Conservation (phyloP, 2,113 vertebrate genomes). For the Taurulus bubalis region DNA sequence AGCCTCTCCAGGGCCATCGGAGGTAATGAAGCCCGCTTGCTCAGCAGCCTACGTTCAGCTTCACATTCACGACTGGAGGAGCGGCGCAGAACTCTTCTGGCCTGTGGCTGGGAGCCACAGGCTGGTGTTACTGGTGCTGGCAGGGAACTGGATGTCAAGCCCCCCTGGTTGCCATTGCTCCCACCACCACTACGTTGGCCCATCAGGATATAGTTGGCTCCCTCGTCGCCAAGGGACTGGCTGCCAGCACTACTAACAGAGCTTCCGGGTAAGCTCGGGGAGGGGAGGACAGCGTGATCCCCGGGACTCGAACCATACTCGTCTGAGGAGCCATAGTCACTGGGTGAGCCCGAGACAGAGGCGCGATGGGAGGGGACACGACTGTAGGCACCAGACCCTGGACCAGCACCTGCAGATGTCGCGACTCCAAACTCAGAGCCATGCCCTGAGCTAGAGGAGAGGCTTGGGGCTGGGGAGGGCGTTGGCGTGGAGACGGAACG, state of each 20-base stretch:
- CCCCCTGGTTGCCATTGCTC: constrained; percentile 47
- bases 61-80: constrained; percentile 83
- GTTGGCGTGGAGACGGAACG: constrained; percentile 83
- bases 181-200: constrained; percentile 59
- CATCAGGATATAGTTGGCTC: constrained; percentile 86
- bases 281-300: constrained; percentile 75
- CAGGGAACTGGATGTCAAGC: constrained; percentile 58
- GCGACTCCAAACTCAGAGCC: constrained; percentile 78
- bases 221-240: constrained; percentile 74
- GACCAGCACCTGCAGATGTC: constrained; percentile 46
- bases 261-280: constrained; percentile 69
- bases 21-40: constrained; percentile 83
- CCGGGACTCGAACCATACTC: constrained; percentile 86
- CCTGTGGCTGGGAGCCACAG: constrained; percentile 66
- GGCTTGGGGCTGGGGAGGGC: constrained; percentile 71
- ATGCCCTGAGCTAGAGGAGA: constrained; percentile 78
- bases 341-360: constrained; percentile 83
- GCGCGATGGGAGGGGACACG: constrained; percentile 66
- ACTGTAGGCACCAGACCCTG: constrained; percentile 68
- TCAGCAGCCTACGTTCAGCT: constrained; percentile 77
- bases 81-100: constrained; percentile 79
- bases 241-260: constrained; percentile 71
- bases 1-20: constrained; percentile 84
- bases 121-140: constrained; percentile 57
- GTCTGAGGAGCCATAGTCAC: constrained; percentile 87